A percentile compares a stretch with the other conserved stretches of the same genome.
These are phyloP conservation scores for Coelopa frigida DNA, from an alignment of 1,140 invertebrate species.

Conservation along the genomic window DNA sequence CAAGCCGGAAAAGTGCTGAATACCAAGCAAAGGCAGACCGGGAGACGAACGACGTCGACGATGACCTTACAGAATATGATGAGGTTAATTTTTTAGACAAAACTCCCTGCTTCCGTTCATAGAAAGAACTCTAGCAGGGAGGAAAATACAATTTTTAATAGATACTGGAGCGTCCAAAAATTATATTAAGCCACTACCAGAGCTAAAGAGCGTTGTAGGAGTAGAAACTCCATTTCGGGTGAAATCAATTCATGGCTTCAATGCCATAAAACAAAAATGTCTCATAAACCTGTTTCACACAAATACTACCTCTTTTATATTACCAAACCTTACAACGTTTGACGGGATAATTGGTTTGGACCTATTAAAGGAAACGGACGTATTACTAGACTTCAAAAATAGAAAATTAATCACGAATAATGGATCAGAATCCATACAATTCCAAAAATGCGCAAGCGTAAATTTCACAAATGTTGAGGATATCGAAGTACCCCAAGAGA, in stretches of 20 bases:
- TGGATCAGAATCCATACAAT: neutral
- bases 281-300: conserved; percentile 3
- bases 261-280: conserved; percentile 13
- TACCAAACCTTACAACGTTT: neutral
- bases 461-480: conserved; percentile 5
- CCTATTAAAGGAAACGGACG: conserved; percentile 3
- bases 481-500: neutral
- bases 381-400: conserved; percentile 3
- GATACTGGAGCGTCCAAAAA: conserved; percentile 16
- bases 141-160: conserved; percentile 16
- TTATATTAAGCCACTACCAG: conserved; percentile 8
- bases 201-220: conserved; percentile 4
- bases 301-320: conserved; percentile 3
- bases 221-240: conserved; percentile 12
- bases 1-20: too few relatives aligned
- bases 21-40: too few relatives aligned
- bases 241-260: conserved; percentile 12
- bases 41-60: too few relatives aligned
- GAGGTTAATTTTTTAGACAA: conserved; percentile 17
- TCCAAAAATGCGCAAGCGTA: neutral
- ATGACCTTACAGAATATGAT: too few relatives aligned
- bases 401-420: neutral
- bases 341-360: conserved; percentile 8
- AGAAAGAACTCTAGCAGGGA: conserved; percentile 12
- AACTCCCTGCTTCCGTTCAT: conserved; percentile 14